Percentiles rank a stretch among this genome's conserved stretches.
Conservation (phyloP, 1,140 invertebrate genomes). For the Leguminivora glycinivorella region DNA sequence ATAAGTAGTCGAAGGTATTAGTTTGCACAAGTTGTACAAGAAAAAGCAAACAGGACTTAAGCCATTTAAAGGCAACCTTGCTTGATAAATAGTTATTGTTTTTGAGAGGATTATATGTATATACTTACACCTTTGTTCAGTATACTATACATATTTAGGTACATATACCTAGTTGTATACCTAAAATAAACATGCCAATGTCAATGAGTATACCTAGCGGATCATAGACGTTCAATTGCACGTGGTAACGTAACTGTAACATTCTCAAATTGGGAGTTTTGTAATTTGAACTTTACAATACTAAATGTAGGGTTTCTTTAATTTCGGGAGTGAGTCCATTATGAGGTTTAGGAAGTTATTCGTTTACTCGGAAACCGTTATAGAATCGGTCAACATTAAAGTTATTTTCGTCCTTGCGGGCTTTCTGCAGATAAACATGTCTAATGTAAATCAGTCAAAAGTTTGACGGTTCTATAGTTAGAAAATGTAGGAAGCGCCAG, state of each 20-base stretch:
- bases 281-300: neutral
- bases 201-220: neutral
- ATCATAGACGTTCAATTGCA: neutral
- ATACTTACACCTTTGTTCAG: too few relatives aligned
- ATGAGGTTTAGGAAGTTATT: neutral
- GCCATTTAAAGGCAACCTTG: too few relatives aligned
- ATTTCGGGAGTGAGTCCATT: neutral
- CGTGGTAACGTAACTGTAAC: neutral
- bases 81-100: too few relatives aligned
- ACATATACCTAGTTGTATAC: too few relatives aligned
- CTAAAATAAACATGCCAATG: neutral
- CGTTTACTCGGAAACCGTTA: neutral
- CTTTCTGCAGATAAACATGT: neutral
- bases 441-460: neutral
- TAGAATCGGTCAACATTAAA: constrained; percentile 3
- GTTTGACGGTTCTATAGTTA: neutral
- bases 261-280: neutral
- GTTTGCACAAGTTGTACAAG: too few relatives aligned
- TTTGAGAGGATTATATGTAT: too few relatives aligned
- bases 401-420: neutral
- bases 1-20: constrained; percentile 29
- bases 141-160: too few relatives aligned
- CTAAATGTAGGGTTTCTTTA: neutral
- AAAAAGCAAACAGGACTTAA: too few relatives aligned
- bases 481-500: neutral